Conservation (phyloP, 2,113 vertebrate species). For the Phaethornis superciliosus region DNA sequence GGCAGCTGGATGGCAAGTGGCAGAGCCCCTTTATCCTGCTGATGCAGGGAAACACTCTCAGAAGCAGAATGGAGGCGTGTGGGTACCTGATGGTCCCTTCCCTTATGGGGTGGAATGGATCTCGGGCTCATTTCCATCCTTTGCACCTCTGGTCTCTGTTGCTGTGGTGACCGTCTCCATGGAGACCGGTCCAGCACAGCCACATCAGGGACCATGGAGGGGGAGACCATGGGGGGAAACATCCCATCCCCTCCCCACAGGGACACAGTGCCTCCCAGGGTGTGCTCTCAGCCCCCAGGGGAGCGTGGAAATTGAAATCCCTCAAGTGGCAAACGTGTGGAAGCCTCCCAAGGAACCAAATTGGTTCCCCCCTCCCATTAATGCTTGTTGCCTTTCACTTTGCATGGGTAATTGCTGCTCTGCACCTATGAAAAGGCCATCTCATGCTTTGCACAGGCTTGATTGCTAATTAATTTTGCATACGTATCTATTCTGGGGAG, state of each 20-base stretch:
- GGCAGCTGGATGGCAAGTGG: not conserved
- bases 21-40: not conserved
- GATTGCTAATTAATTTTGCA: slow-evolving; percentile 45
- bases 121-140: not conserved
- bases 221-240: not conserved
- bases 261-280: not conserved
- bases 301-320: not conserved
- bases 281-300: not conserved
- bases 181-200: slow-evolving; percentile 23
- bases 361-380: not conserved
- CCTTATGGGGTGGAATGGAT: not conserved
- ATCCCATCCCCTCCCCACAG: not conserved
- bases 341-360: slow-evolving; percentile 41
- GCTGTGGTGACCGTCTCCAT: slow-evolving; percentile 52
- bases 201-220: not conserved
- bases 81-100: not conserved
- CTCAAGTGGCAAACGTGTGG: not conserved
- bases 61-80: not conserved
- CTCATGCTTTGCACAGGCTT: not conserved
- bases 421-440: slow-evolving; percentile 12
- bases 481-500: slow-evolving; percentile 14
- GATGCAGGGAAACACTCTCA: not conserved
- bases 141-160: not conserved
- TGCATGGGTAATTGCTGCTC: slow-evolving; percentile 32
- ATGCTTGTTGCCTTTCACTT: slow-evolving; percentile 35